Base-by-base conservation (phyloP, 2,888 invertebrate species). In the Meta bourneti region DNA sequence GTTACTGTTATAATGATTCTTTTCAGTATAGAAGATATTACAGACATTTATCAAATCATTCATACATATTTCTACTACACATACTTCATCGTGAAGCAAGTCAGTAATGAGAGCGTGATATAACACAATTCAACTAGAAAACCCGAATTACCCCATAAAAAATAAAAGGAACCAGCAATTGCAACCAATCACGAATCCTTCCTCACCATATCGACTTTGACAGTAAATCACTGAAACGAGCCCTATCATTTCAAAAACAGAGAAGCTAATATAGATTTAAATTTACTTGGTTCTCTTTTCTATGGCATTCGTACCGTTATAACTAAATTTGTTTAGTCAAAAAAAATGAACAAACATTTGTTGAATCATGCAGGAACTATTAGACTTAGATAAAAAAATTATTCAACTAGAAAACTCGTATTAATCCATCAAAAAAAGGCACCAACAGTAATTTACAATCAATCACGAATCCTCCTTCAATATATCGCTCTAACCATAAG, bases 121-220 rank as follows among this genome's bases (percentile, higher is more conserved):
- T 16, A 9, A 16, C 61, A 9, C 11, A 61, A 61, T 61, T 16
- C 61, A 34, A 11, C 61, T 16, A 61, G 61, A 61, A 61, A 34
- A 16, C 7, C 11, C 13, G 11, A 9, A 61, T 61, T 61, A 9
- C 61, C 61, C 16, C 61, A 61, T 61, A 11, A 61, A 11, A 61
- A 16, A 34, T 34, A 51, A 79, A 16, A 61, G 61, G 61, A 79
- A 20, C 61, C 49, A 16, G 54, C 54, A n/a, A n/a, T 75, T 84
- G 84, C 75, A 75, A 61, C 75, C 74, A 75, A 84, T 84, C 74
- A 84, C 75, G 75, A 75, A 48, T 13, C 77, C 54, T 48, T 52
- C 82, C 20, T 13, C 75, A 9, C 20, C 11, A 75, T 19, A 6
- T 11, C 7, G 1, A 1, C 34, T 34, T 1, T 4, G 1, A 34